Evolutionary conservation across 2,888 invertebrate species (phyloP).

Genomic region (Drosophila yooni): DNA sequence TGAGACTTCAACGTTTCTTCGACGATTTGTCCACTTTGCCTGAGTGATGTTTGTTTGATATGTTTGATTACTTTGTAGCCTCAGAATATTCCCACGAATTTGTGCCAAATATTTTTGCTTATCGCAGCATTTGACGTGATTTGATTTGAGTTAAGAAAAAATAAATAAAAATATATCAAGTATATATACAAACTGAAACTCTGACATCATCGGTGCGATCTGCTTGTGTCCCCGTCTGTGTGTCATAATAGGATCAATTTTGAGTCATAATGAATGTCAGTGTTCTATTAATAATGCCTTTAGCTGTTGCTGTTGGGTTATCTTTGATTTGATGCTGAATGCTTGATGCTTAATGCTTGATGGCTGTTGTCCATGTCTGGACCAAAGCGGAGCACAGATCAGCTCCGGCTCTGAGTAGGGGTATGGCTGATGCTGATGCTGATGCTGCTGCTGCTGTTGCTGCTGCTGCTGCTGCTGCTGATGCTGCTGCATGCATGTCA

Average conservation of each 20-base stretch:
- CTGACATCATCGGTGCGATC: conserved; percentile 76
- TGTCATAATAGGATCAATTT: conserved; percentile 76
- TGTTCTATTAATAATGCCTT: conserved; percentile 71
- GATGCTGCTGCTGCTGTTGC: conserved; percentile 19
- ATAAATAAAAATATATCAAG: conserved; percentile 1
- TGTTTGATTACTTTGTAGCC: conserved; percentile 75
- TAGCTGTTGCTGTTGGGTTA: conserved; percentile 58
- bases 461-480: conserved; percentile 33
- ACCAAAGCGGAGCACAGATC: conserved; percentile 6
- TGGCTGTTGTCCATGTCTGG: conserved; percentile 32
- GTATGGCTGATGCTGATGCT: neutral
- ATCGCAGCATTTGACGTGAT: conserved; percentile 74
- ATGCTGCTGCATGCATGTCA: conserved; percentile 69
- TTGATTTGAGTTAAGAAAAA: conserved; percentile 59
- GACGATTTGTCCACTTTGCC: conserved; percentile 72
- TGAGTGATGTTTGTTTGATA: conserved; percentile 78
- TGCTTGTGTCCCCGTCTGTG: conserved; percentile 10
- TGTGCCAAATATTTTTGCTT: conserved; percentile 62
- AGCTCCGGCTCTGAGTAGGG: conserved; percentile 15
- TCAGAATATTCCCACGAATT: conserved; percentile 70
- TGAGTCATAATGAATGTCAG: conserved; percentile 66
- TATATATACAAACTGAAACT: conserved; percentile 47
- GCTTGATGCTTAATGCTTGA: conserved; percentile 25
- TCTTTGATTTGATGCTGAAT: conserved; percentile 63
- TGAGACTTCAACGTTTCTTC: conserved; percentile 14